Evolutionary conservation across 2,113 vertebrate species (phyloP).

Genomic region (Hystrix brachyura): DNA sequence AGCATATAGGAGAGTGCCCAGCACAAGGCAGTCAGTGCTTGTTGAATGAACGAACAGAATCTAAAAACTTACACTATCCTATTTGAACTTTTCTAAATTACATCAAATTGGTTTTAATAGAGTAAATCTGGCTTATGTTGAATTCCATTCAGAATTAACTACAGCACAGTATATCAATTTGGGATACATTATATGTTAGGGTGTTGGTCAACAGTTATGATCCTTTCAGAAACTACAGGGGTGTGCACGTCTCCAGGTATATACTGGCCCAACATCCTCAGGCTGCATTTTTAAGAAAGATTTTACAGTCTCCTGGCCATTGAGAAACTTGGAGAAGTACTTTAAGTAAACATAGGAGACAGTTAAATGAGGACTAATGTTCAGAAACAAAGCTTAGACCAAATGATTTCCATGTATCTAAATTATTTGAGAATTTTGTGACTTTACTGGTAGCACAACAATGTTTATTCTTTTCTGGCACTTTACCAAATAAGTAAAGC

Average conservation of each 20-base stretch:
- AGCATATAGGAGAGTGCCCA: neutral
- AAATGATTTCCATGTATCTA: neutral
- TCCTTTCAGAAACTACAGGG: neutral
- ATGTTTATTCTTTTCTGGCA: conserved; percentile 18
- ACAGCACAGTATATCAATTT: neutral
- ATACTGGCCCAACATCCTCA: neutral
- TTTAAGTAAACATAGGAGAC: neutral
- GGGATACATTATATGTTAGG: conserved; percentile 2
- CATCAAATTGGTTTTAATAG: conserved; percentile 1
- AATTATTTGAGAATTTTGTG: conserved; percentile 26
- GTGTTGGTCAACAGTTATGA: neutral
- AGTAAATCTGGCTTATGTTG: neutral
- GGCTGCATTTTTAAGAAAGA: conserved; percentile 4
- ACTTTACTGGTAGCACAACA: conserved; percentile 1
- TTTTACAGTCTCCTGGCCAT: neutral
- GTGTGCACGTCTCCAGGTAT: neutral
- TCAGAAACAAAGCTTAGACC: conserved; percentile 9
- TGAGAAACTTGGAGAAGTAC: neutral
- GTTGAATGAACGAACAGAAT: neutral
- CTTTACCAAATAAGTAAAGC: conserved; percentile 47
- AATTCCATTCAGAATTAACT: conserved; percentile 56
- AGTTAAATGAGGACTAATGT: neutral
- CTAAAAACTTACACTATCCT: neutral
- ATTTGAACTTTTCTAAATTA: conserved; percentile 25
- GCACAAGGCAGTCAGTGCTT: neutral